Evolutionary conservation across 2,797 vertebrate species (phyloP), one percentile per base, ranked within the genome.

Genomic region (Typhlichthys eigenmanni): DNA sequence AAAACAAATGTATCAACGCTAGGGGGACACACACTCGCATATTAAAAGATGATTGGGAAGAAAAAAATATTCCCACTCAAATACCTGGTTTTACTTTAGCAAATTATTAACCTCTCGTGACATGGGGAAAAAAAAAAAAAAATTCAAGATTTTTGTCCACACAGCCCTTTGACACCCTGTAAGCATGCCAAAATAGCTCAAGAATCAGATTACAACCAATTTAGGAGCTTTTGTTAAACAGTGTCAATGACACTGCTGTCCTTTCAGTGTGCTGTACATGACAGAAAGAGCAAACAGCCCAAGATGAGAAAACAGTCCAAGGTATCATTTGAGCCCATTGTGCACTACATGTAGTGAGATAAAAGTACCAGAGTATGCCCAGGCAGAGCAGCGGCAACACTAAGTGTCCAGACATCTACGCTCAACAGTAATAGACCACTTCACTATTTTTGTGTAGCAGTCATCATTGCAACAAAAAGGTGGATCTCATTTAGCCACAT

Each of bases 81-180:
- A 63, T 51, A 70, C 16, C 29, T 62, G n/a, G 49, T 55, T 49
- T 65, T 43, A 46, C 50, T 2, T 58, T 47, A n/a, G 57, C 17
- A 16, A 63, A 54, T 14, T 63, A 86, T 81, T 6, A 84, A 71
- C 7, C 90, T 84, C 55, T 89, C 80, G 81, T 90, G 90, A 89
- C 76, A 88, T 82, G 7, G 57, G 8, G 19, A 24, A 24, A 87
- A 73, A 79, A 80, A 83, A 93, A 84, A 64, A 93, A 84, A 66
- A 82, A 3, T 14, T 4, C 7, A 13, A 45, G 0, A 0, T 47
- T 46, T 17, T 17, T 5, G 24, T 12, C 1, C 1, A 54, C 52
- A 11, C 7, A 47, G 50, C 34, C 43, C 19, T 54, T 14, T 1
- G 2, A 38, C 12, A 58, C 58, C 66, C 56, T 59, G n/a, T 29